Conservation (phyloP, 2,113 vertebrate genomes). For the Gorsachius goisagi region DNA sequence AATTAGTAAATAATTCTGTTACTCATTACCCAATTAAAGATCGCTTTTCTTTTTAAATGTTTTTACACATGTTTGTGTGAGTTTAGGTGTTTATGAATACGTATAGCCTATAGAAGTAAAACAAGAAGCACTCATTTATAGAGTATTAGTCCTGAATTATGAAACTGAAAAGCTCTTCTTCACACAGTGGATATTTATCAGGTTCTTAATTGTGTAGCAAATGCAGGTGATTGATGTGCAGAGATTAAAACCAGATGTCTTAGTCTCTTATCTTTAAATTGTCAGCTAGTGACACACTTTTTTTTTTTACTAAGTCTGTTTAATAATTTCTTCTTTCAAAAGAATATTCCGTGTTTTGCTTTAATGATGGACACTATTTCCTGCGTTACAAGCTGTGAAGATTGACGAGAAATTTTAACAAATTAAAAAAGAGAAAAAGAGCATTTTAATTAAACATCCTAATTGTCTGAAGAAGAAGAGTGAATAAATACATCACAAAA, state of each 20-base stretch:
- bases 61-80: neutral
- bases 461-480: neutral
- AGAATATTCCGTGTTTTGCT: neutral
- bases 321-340: constrained; percentile 48
- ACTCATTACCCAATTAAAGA: neutral
- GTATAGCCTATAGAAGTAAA: neutral
- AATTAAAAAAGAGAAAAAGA: neutral
- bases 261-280: constrained; percentile 44
- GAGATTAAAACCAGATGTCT: constrained; percentile 70
- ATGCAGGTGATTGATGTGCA: constrained; percentile 51
- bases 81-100: neutral
- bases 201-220: constrained; percentile 60
- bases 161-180: constrained; percentile 42
- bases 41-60: neutral
- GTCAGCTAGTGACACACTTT: constrained; percentile 9
- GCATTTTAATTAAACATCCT: neutral
- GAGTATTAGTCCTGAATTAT: constrained; percentile 55
- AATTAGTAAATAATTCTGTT: constrained; percentile 26
- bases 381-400: neutral
- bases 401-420: neutral
- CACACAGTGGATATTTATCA: constrained; percentile 50
- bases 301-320: neutral
- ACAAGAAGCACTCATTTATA: neutral
- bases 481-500: neutral
- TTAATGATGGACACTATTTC: constrained; percentile 13